Percentiles rank a stretch among this genome's conserved stretches.
phyloP scores from a whole-genome alignment of 2,888 invertebrate genomes.

The Melolontha melolontha region DNA sequence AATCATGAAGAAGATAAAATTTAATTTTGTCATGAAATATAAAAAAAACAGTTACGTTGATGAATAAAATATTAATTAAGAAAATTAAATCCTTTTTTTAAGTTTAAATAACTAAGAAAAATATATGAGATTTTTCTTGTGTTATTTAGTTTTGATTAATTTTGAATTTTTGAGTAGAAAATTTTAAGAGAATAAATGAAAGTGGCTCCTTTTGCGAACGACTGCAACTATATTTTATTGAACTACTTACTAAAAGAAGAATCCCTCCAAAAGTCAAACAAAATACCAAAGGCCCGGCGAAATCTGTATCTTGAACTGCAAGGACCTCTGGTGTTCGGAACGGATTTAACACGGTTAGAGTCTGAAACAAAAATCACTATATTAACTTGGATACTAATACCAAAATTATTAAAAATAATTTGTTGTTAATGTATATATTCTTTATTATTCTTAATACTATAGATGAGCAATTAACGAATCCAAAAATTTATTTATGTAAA shows the following conservation, averaged over 20 bases:
- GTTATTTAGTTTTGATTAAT: too few relatives aligned
- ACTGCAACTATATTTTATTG: background rate
- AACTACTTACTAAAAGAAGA: constrained; percentile 65
- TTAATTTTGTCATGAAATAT: too few relatives aligned
- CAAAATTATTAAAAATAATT: background rate
- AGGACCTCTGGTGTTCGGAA: constrained; percentile 70
- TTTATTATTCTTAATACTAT: too few relatives aligned
- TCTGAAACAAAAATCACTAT: constrained; percentile 62
- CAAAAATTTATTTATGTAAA: too few relatives aligned
- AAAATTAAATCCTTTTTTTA: too few relatives aligned
- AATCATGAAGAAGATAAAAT: too few relatives aligned
- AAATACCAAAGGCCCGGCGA: constrained; percentile 83
- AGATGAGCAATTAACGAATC: too few relatives aligned
- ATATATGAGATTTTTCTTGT: too few relatives aligned
- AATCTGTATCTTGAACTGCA: constrained; percentile 76
- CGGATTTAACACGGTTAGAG: constrained; percentile 80
- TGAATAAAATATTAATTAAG: too few relatives aligned
- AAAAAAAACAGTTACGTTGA: too few relatives aligned
- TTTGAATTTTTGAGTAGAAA: too few relatives aligned
- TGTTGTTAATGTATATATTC: background rate
- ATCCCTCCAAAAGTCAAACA: constrained; percentile 78
- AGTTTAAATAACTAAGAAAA: too few relatives aligned
- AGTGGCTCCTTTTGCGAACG: background rate
- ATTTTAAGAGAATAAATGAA: background rate
- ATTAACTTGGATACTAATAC: background rate